Percentiles rank a stretch among this genome's conserved stretches.
phyloP scores from a whole-genome alignment of 2,888 invertebrate genomes.

The Cheilosia impressa region DNA sequence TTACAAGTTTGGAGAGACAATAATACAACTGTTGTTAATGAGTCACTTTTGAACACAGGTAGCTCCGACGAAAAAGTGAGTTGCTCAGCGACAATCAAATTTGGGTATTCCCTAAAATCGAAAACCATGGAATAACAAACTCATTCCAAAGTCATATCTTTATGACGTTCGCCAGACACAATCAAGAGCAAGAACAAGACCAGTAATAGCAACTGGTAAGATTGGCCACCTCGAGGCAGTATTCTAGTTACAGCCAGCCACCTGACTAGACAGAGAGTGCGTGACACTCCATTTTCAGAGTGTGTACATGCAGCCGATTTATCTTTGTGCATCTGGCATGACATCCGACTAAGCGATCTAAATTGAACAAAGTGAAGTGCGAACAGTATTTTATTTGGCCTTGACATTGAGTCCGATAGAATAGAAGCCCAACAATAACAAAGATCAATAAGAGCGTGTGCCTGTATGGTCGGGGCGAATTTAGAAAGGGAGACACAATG shows the following conservation, averaged over 20 bases:
- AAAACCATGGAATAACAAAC: slow-evolving; percentile 4
- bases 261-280: slow-evolving; percentile 12
- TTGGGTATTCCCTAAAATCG: slow-evolving; percentile 13
- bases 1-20: not conserved
- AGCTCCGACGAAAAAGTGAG: not conserved
- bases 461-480: slow-evolving; percentile 8
- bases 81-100: not conserved
- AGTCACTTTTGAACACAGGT: not conserved
- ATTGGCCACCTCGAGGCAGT: not conserved
- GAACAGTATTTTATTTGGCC: slow-evolving; percentile 1
- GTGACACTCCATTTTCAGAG: slow-evolving; percentile 1
- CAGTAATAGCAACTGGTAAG: not conserved
- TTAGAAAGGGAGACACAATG: slow-evolving; percentile 18
- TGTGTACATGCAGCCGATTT: not conserved
- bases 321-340: slow-evolving; percentile 21
- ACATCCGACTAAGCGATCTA: slow-evolving; percentile 16
- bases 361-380: slow-evolving; percentile 27
- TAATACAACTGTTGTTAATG: slow-evolving; percentile 4
- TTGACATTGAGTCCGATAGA: slow-evolving; percentile 26
- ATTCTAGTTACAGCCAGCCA: not conserved
- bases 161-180: not conserved
- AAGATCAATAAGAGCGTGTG: not conserved
- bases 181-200: not conserved
- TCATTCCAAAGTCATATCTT: not conserved
- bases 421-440: not conserved